These are phyloP conservation scores for Sclerodermus sp. DNA, from an alignment of 2,888 invertebrate species.

Conservation along the genomic window DNA sequence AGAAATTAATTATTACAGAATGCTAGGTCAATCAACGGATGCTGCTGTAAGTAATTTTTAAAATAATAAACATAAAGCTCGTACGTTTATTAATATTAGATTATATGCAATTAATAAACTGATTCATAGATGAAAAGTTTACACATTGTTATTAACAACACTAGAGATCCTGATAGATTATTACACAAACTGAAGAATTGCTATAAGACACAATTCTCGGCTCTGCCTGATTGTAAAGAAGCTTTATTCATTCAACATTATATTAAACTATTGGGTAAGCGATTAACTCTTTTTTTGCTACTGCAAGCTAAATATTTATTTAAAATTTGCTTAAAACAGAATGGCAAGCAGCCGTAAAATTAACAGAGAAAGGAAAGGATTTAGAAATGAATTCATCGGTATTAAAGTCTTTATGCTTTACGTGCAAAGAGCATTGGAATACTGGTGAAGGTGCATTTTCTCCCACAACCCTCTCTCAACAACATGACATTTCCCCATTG, in stretches of 20 bases:
- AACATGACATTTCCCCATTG: slow-evolving; percentile 61
- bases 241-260: slow-evolving; percentile 48
- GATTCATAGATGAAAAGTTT: slow-evolving; percentile 48
- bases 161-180: slow-evolving; percentile 42
- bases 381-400: slow-evolving; percentile 53
- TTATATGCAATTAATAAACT: slow-evolving; percentile 8
- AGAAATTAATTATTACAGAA: slow-evolving; percentile 58
- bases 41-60: slow-evolving; percentile 66
- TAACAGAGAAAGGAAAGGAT: slow-evolving; percentile 47
- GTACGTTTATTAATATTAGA: slow-evolving; percentile 4
- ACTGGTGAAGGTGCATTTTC: slow-evolving; percentile 62
- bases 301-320: not conserved
- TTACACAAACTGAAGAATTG: slow-evolving; percentile 48
- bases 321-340: slow-evolving; percentile 52
- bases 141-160: slow-evolving; percentile 48
- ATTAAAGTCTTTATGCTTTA: slow-evolving; percentile 60
- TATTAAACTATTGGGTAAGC: slow-evolving; percentile 50
- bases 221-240: slow-evolving; percentile 50
- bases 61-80: no score
- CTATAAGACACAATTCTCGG: slow-evolving; percentile 48
- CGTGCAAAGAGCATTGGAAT: slow-evolving; percentile 62
- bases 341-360: slow-evolving; percentile 63
- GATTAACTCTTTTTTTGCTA: slow-evolving; percentile 1
- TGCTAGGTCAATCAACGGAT: slow-evolving; percentile 69
- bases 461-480: slow-evolving; percentile 61